Conservation (phyloP, 2,797 vertebrate species). For the Paguma larvata region DNA sequence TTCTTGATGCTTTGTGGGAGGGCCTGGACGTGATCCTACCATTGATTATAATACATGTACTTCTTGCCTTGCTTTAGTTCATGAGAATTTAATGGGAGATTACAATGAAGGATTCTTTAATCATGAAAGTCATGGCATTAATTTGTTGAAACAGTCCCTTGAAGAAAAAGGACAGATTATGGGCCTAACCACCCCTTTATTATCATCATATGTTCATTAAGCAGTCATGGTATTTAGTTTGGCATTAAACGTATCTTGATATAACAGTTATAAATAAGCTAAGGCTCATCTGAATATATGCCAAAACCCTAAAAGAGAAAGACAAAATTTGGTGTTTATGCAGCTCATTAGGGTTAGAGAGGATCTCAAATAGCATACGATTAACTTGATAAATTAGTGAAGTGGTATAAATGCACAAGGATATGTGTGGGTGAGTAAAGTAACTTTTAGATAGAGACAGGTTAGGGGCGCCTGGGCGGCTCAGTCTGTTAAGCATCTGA, state of each 20-base stretch:
- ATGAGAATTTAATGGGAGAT: neutral
- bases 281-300: neutral
- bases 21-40: neutral
- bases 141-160: neutral
- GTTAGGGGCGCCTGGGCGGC: neutral
- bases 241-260: neutral
- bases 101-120: neutral
- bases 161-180: neutral
- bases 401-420: neutral
- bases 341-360: neutral
- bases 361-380: neutral
- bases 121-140: neutral
- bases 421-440: neutral
- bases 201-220: slow-evolving; percentile 9
- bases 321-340: neutral
- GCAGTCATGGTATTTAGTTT: neutral
- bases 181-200: neutral
- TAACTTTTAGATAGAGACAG: neutral
- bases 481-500: too few relatives aligned
- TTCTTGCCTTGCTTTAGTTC: neutral
- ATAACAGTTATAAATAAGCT: slow-evolving; percentile 9
- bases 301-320: slow-evolving; percentile 18
- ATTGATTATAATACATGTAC: neutral
- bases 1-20: neutral
- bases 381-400: neutral